phyloP scores from a whole-genome alignment of 2,797 vertebrate species.

The Myoxocephalus aenaeus region DNA sequence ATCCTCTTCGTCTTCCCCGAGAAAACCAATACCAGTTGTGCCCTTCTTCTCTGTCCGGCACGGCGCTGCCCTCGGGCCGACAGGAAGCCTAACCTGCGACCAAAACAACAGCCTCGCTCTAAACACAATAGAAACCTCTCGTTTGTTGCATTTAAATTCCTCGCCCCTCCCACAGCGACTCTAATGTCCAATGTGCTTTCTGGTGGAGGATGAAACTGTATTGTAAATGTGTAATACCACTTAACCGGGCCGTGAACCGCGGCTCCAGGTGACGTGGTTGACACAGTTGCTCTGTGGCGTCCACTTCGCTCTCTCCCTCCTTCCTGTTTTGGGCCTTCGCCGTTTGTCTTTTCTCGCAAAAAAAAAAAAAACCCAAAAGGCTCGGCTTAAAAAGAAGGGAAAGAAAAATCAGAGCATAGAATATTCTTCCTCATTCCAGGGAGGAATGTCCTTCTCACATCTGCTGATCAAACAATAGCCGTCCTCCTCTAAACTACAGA shows the following conservation, averaged over 20 bases:
- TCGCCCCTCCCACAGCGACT: not conserved
- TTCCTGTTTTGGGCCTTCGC: constrained; percentile 34
- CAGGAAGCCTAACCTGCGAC: constrained; percentile 81
- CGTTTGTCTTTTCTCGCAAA: constrained; percentile 38
- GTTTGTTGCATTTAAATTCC: constrained; percentile 35
- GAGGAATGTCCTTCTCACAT: constrained; percentile 66
- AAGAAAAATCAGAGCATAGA: constrained; percentile 39
- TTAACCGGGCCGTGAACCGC: constrained; percentile 60
- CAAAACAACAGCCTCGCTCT: constrained; percentile 68
- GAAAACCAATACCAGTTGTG: constrained; percentile 80
- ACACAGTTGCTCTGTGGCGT: constrained; percentile 44
- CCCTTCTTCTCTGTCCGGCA: constrained; percentile 76
- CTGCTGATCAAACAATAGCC: constrained; percentile 68
- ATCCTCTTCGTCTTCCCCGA: constrained; percentile 41
- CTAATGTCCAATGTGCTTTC: constrained; percentile 8
- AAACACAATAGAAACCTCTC: constrained; percentile 57
- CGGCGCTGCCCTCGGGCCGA: constrained; percentile 66
- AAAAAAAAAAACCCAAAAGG: constrained; percentile 29
- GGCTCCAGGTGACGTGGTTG: constrained; percentile 32
- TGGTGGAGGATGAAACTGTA: not conserved
- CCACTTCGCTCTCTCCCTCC: constrained; percentile 35
- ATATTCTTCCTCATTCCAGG: constrained; percentile 67
- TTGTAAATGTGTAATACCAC: constrained; percentile 73
- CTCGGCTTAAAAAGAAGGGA: constrained; percentile 34
- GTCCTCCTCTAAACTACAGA: constrained; percentile 19